A percentile compares a stretch with the other conserved stretches of the same genome.
Conservation (phyloP, 2,888 invertebrate species). For the Chrysolina oricalcia region DNA sequence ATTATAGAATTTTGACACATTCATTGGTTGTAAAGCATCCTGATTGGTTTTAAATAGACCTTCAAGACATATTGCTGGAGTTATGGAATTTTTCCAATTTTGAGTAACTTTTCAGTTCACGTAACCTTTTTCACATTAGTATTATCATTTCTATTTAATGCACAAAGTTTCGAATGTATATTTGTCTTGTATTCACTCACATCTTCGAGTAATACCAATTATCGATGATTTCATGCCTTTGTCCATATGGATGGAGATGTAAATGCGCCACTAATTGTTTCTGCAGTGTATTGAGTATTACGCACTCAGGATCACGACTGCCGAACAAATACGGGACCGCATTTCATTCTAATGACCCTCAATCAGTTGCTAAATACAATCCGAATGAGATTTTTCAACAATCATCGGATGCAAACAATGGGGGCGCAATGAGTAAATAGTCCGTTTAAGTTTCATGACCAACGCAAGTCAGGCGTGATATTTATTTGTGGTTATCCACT, state of each 20-base stretch:
- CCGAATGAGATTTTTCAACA: conserved; percentile 48
- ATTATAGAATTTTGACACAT: too few species aligned
- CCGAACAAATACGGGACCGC: conserved; percentile 35
- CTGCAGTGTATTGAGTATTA: conserved; percentile 10
- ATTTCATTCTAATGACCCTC: conserved; percentile 41
- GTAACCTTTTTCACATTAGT: too few species aligned
- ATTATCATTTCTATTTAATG: too few species aligned
- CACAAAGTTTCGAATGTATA: neutral
- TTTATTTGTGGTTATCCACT: conserved; percentile 42
- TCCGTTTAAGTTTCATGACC: conserved; percentile 36
- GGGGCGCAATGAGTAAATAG: conserved; percentile 41
- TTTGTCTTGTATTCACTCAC: neutral
- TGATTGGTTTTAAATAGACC: too few species aligned
- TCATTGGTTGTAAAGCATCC: too few species aligned
- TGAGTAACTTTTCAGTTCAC: too few species aligned
- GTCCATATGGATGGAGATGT: conserved; percentile 7
- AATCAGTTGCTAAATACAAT: conserved; percentile 44
- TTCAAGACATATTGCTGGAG: too few species aligned
- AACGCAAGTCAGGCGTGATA: conserved; percentile 42
- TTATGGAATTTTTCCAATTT: too few species aligned
- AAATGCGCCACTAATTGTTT: conserved; percentile 23
- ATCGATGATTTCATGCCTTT: conserved; percentile 22
- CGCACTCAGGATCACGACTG: conserved; percentile 14
- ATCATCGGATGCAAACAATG: conserved; percentile 46
- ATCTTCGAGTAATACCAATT: neutral